phyloP scores from a whole-genome alignment of 2,797 vertebrate species.

The Oreortyx pictus region DNA sequence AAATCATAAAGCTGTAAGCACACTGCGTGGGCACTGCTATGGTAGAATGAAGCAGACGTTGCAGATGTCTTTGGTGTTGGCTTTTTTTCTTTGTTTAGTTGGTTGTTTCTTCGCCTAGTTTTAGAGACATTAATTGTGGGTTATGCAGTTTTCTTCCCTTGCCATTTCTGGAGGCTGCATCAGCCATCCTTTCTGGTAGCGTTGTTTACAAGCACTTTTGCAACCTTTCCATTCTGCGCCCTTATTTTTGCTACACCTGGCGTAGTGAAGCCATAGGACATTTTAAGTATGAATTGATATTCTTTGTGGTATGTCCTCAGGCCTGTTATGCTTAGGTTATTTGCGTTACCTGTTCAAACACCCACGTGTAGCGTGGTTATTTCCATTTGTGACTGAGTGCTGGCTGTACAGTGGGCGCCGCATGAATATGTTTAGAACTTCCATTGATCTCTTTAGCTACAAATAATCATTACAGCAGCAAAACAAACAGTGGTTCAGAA shows the following conservation, averaged over 20 bases:
- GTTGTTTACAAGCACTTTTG: constrained; percentile 56
- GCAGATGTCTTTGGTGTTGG: not conserved
- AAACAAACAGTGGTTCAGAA: constrained; percentile 60
- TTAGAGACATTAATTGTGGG: constrained; percentile 30
- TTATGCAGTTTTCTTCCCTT: not conserved
- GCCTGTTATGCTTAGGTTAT: not conserved
- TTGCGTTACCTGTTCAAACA: constrained; percentile 31
- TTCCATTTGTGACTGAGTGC: constrained; percentile 53
- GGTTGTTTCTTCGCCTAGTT: not conserved
- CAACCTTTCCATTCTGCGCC: constrained; percentile 26
- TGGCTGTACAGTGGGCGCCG: constrained; percentile 42
- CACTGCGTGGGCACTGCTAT: not conserved
- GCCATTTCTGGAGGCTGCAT: constrained; percentile 23
- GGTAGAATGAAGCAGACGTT: not conserved
- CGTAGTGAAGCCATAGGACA: constrained; percentile 29
- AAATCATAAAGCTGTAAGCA: not conserved
- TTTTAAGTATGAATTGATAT: constrained; percentile 58
- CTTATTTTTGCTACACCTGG: constrained; percentile 4
- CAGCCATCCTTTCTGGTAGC: not conserved
- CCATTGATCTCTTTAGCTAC: constrained; percentile 69
- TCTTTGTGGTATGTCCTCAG: not conserved
- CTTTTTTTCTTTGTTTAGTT: not conserved
- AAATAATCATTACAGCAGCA: constrained; percentile 70
- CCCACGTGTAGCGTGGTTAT: not conserved
- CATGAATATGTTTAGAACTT: constrained; percentile 65